These are phyloP conservation scores for Rhadinocentrus ornatus DNA, from an alignment of 2,797 vertebrate species.

Conservation along the genomic window DNA sequence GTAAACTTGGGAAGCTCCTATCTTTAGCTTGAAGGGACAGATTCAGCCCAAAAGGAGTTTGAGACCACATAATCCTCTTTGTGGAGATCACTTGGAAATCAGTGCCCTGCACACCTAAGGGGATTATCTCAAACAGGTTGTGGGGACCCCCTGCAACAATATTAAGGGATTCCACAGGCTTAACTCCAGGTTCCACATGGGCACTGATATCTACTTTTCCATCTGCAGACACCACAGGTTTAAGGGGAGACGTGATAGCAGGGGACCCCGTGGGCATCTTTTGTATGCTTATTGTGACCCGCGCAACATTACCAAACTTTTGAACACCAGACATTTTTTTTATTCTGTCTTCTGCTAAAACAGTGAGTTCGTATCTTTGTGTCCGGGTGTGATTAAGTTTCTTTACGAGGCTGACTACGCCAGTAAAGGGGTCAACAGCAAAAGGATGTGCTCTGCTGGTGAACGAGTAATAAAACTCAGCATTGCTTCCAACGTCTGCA, in stretches of 20 bases:
- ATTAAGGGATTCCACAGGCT: slow-evolving; percentile 83
- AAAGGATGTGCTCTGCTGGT: slow-evolving; percentile 87
- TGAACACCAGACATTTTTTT: slow-evolving; percentile 90
- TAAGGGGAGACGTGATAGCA: slow-evolving; percentile 72
- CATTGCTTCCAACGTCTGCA: slow-evolving; percentile 92
- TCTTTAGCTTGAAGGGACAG: slow-evolving; percentile 93
- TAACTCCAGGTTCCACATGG: slow-evolving; percentile 81
- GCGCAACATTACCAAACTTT: slow-evolving; percentile 91
- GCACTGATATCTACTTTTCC: slow-evolving; percentile 83
- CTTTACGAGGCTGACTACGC: slow-evolving; percentile 85
- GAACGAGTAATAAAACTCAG: slow-evolving; percentile 92
- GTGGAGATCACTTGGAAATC: slow-evolving; percentile 90
- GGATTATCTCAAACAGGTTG: slow-evolving; percentile 88
- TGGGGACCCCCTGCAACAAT: slow-evolving; percentile 89
- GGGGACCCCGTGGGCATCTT: slow-evolving; percentile 79
- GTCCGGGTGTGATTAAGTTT: slow-evolving; percentile 86
- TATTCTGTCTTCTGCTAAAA: slow-evolving; percentile 93
- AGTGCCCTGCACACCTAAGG: slow-evolving; percentile 80
- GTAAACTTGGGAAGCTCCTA: slow-evolving; percentile 79
- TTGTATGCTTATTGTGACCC: slow-evolving; percentile 85
- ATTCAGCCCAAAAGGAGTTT: slow-evolving; percentile 89
- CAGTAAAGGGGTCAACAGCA: slow-evolving; percentile 90
- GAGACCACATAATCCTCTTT: slow-evolving; percentile 89
- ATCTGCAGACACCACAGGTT: slow-evolving; percentile 51
- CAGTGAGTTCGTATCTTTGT: slow-evolving; percentile 87